Base-by-base conservation (phyloP, 2,113 vertebrate species). In the Calidris pugnax region DNA sequence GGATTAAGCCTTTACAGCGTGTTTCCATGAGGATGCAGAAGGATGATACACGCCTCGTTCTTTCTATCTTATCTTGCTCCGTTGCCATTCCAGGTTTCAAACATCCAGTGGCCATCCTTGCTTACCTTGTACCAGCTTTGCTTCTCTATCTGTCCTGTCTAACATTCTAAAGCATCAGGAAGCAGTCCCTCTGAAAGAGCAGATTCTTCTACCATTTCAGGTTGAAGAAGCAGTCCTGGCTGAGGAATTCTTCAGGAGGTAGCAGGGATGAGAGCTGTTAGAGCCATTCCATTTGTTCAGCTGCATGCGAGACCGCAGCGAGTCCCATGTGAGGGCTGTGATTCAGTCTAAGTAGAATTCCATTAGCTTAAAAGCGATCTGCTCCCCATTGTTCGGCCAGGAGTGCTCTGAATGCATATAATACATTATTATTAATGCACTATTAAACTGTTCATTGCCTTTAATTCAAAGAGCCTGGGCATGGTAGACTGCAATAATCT, bases 301-400 rank as follows among this genome's bases (percentile, higher is more conserved):
- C 45, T 76, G 73, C 50, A 18, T 3, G 8, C 0, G 1, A 73
- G 41, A 60, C 48, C 13, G 0, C 48, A 60, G 35, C 2, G 8
- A 55, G 32, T 92, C 12, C 33, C 30, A 2, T 62, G 18, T 59
- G 59, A 89, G 28, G 15, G 7, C 26, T 92, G 8, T 62, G 72
- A 80, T 64, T 73, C 35, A 50, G 26, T 60, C 33, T 73, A 37
- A 48, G 47, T 74, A 66, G 71, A 75, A 73, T 86, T 63, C 59
- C 60, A 57, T 91, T 73, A 56, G 11, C 59, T 76, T 95, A 51
- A 80, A 91, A 97, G 78, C 0, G 0, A 18, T 84, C 27, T 67
- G 12, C 13, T 84, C 33, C 21, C 37, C 12, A 7, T 28, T 87
- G 14, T 93, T 87, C 59, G 13, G 2, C 7, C 33, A 56, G 33